These are phyloP conservation scores for Varecia variegata DNA, from an alignment of 2,797 vertebrate species.

Conservation along the genomic window DNA sequence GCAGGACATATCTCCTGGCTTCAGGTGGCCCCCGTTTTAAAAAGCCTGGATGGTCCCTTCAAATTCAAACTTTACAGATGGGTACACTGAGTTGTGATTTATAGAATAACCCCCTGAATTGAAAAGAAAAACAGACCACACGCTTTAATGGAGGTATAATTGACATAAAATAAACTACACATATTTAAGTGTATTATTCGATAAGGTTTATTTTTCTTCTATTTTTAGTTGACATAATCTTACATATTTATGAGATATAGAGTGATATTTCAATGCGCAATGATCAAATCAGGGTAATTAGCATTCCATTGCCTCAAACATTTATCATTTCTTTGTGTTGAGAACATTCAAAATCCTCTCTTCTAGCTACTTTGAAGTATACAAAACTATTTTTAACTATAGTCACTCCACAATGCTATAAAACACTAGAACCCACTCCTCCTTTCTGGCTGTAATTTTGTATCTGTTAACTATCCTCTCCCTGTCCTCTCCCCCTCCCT, in stretches of 20 bases:
- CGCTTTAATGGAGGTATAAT: neutral
- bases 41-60: neutral
- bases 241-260: neutral
- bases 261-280: neutral
- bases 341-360: neutral
- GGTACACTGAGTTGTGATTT: neutral
- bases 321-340: neutral
- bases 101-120: neutral
- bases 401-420: neutral
- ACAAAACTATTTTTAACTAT: neutral
- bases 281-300: neutral
- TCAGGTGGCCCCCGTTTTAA: neutral
- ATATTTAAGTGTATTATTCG: neutral
- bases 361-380: neutral
- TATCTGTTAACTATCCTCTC: neutral
- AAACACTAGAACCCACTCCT: neutral
- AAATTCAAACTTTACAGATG: slow-evolving; percentile 18
- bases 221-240: neutral
- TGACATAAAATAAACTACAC: neutral
- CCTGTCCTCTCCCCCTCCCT: neutral
- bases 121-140: neutral
- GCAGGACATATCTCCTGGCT: neutral
- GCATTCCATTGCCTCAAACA: neutral
- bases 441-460: neutral
- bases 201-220: neutral